These are phyloP conservation scores for Trialeurodes vaporariorum DNA, from an alignment of 1,140 invertebrate species.

Conservation along the genomic window DNA sequence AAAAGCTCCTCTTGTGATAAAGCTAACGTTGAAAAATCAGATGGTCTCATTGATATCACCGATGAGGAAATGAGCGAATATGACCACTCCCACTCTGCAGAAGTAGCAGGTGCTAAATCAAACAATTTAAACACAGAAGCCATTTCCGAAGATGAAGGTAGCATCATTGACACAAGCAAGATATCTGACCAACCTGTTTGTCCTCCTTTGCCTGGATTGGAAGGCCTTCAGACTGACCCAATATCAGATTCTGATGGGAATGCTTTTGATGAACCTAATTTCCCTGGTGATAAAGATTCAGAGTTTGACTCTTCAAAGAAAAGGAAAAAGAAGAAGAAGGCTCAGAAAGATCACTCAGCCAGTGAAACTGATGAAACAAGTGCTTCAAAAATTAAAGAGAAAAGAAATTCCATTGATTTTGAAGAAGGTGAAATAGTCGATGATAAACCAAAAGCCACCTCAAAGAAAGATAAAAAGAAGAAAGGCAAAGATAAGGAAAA, in stretches of 20 bases:
- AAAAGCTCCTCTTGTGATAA: slow-evolving; percentile 3
- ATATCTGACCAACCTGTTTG: neutral
- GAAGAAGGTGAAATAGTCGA: slow-evolving; percentile 45
- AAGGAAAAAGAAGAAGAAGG: slow-evolving; percentile 24
- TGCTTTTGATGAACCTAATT: slow-evolving; percentile 14
- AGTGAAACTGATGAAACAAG: slow-evolving; percentile 7
- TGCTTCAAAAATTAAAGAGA: slow-evolving; percentile 4
- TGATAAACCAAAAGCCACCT: slow-evolving; percentile 31
- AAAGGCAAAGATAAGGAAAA: slow-evolving; percentile 29
- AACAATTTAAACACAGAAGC: slow-evolving; percentile 7
- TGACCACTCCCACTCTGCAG: neutral
- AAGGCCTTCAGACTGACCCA: slow-evolving; percentile 53
- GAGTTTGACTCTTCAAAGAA: slow-evolving; percentile 14
- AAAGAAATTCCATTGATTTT: slow-evolving; percentile 7
- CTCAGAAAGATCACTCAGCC: neutral
- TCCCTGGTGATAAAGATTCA: slow-evolving; percentile 20
- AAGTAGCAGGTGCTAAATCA: neutral
- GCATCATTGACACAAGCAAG: neutral
- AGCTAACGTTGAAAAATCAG: slow-evolving; percentile 18
- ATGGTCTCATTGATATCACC: slow-evolving; percentile 24
- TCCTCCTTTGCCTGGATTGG: slow-evolving; percentile 35
- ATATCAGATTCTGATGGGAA: slow-evolving; percentile 45
- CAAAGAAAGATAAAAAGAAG: slow-evolving; percentile 35
- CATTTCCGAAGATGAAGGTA: neutral
- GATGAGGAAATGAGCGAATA: slow-evolving; percentile 18